Conservation (phyloP, 2,888 invertebrate species). For the Drosophila nr. perissopoda region DNA sequence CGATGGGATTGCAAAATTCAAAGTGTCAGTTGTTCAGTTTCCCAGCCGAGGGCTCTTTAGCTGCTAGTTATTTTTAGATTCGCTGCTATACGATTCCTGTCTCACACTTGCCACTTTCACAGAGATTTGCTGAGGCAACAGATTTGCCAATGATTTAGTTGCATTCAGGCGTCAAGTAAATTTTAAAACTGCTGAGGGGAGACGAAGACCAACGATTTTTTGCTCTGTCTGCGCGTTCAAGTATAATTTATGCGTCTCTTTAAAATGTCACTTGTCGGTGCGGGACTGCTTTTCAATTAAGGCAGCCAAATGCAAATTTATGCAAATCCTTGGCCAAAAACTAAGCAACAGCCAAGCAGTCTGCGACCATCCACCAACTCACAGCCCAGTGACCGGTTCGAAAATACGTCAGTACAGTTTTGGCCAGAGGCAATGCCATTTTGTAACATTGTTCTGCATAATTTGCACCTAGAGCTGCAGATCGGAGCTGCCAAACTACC, state of each 20-base stretch:
- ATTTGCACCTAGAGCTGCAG: slow-evolving; percentile 61
- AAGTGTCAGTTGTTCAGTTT: slow-evolving; percentile 43
- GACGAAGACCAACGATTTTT: slow-evolving; percentile 18
- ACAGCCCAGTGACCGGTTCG: slow-evolving; percentile 30
- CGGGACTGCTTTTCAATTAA: slow-evolving; percentile 73
- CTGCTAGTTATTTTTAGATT: slow-evolving; percentile 46
- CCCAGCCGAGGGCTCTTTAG: slow-evolving; percentile 35
- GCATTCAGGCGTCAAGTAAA: slow-evolving; percentile 78
- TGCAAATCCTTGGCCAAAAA: slow-evolving; percentile 78
- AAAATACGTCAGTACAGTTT: slow-evolving; percentile 28
- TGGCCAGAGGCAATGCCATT: slow-evolving; percentile 53
- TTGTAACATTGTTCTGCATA: slow-evolving; percentile 70
- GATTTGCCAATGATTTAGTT: slow-evolving; percentile 81
- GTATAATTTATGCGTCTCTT: slow-evolving; percentile 77
- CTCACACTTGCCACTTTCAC: slow-evolving; percentile 3
- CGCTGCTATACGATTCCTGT: slow-evolving; percentile 9
- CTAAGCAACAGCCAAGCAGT: slow-evolving; percentile 70
- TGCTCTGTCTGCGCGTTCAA: slow-evolving; percentile 27
- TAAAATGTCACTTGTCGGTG: slow-evolving; percentile 72
- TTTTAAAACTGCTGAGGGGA: slow-evolving; percentile 59
- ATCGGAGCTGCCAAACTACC: slow-evolving; percentile 66
- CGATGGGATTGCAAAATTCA: slow-evolving; percentile 11
- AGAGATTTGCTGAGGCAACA: slow-evolving; percentile 53
- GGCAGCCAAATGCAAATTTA: slow-evolving; percentile 74
- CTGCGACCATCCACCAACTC: slow-evolving; percentile 27